These are phyloP conservation scores for Rhinoraja longicauda DNA, from an alignment of 2,797 vertebrate genomes.

Conservation along the genomic window DNA sequence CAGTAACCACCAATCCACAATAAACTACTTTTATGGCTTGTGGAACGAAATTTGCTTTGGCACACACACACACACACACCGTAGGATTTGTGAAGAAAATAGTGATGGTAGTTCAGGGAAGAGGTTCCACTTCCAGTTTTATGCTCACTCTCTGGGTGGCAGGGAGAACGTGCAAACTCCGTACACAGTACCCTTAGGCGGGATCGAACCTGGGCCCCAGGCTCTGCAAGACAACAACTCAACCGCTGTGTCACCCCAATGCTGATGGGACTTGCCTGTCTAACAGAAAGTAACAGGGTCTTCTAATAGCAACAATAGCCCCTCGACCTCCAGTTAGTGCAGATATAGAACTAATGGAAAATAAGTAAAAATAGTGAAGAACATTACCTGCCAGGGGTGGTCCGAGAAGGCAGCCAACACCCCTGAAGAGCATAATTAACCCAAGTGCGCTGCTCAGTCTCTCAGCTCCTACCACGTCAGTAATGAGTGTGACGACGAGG, in stretches of 20 bases:
- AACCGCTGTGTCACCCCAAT: too few relatives aligned
- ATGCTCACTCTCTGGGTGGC: neutral
- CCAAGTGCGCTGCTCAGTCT: constrained; percentile 56
- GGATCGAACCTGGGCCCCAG: too few relatives aligned
- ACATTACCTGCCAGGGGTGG: constrained; percentile 55
- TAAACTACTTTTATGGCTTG: neutral
- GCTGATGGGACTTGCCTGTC: too few relatives aligned
- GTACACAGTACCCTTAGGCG: too few relatives aligned
- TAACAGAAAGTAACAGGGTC: neutral
- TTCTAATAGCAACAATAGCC: neutral
- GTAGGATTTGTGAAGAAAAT: neutral
- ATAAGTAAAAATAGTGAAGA: neutral
- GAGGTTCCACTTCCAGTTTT: neutral
- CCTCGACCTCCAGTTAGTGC: neutral
- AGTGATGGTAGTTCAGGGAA: neutral
- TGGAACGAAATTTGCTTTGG: neutral
- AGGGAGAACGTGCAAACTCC: neutral
- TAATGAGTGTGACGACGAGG: constrained; percentile 55
- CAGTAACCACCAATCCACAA: neutral
- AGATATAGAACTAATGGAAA: neutral
- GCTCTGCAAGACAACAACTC: too few relatives aligned
- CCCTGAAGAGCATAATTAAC: constrained; percentile 60
- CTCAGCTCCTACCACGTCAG: constrained; percentile 57
- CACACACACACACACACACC: neutral
- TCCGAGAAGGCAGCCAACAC: constrained; percentile 53